These are phyloP conservation scores for Metridium senile DNA, from an alignment of 92 coral and sea anemone genomes.

Conservation along the genomic window DNA sequence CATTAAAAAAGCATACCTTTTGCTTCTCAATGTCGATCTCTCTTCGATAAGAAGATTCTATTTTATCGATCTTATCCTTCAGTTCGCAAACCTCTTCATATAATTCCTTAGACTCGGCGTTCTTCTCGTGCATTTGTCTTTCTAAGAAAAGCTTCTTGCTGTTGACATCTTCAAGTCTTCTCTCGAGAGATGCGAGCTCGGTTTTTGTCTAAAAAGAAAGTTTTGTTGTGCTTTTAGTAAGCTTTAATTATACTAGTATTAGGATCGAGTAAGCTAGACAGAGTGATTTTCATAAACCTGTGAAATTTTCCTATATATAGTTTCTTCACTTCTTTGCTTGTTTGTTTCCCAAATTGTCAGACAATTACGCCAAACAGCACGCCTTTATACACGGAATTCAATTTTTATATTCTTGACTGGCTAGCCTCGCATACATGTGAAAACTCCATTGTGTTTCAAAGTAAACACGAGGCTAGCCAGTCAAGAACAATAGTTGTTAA, in stretches of 20 bases:
- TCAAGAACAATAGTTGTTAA: too few relatives aligned
- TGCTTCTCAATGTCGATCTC: conserved; percentile 88
- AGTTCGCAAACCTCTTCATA: conserved; percentile 81
- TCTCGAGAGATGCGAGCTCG: conserved; percentile 73
- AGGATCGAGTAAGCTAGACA: not conserved
- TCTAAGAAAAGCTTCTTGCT: conserved; percentile 74
- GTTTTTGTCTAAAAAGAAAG: conserved; percentile 66
- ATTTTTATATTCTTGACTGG: too few relatives aligned
- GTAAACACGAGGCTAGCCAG: too few relatives aligned
- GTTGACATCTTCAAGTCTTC: conserved; percentile 77
- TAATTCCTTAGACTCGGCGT: conserved; percentile 67
- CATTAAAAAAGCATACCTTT: conserved; percentile 55
- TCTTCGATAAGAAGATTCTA: conserved; percentile 64
- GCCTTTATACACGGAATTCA: too few relatives aligned
- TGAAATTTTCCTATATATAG: not conserved
- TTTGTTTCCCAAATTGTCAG: too few relatives aligned
- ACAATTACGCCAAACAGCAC: too few relatives aligned
- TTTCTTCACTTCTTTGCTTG: not conserved
- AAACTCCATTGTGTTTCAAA: too few relatives aligned
- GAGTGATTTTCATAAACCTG: not conserved
- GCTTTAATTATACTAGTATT: too few relatives aligned
- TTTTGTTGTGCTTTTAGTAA: too few relatives aligned
- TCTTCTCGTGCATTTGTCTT: conserved; percentile 83
- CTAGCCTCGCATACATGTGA: too few relatives aligned
- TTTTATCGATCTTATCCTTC: conserved; percentile 77